Evolutionary conservation across 2,113 vertebrate species (phyloP).

Genomic region (Gnathonemus echidnorhynchus): DNA sequence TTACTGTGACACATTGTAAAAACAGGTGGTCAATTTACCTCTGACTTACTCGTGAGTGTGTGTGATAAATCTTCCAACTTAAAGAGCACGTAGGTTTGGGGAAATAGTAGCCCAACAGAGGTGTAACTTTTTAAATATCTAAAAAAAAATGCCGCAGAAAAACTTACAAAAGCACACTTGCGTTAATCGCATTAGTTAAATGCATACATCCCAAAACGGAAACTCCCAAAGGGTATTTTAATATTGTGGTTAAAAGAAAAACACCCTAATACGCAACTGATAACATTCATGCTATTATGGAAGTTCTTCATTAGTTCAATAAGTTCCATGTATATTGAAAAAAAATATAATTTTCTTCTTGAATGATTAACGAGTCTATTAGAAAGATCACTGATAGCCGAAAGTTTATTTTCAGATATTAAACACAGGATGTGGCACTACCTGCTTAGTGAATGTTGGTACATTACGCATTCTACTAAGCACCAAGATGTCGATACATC

Average conservation of each 20-base stretch:
- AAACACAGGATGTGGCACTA: too few species aligned
- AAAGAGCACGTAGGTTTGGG: not conserved
- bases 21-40: not conserved
- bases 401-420: not conserved
- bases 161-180: not conserved
- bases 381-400: not conserved
- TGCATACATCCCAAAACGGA: not conserved
- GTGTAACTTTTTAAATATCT: not conserved
- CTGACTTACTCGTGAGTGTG: not conserved
- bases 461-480: not conserved
- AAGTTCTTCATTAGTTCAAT: not conserved
- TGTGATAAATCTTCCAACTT: not conserved
- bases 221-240: not conserved
- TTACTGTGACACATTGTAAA: not conserved
- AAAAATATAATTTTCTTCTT: not conserved
- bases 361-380: not conserved
- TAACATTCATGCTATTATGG: not conserved
- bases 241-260: not conserved
- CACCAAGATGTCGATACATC: not conserved
- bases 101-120: not conserved
- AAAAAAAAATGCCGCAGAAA: not conserved
- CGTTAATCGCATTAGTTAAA: not conserved
- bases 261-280: not conserved
- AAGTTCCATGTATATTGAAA: not conserved
- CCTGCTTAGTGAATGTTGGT: not conserved